Base-by-base conservation (phyloP, 2,888 invertebrate genomes). In the Boloria euphrosyne region DNA sequence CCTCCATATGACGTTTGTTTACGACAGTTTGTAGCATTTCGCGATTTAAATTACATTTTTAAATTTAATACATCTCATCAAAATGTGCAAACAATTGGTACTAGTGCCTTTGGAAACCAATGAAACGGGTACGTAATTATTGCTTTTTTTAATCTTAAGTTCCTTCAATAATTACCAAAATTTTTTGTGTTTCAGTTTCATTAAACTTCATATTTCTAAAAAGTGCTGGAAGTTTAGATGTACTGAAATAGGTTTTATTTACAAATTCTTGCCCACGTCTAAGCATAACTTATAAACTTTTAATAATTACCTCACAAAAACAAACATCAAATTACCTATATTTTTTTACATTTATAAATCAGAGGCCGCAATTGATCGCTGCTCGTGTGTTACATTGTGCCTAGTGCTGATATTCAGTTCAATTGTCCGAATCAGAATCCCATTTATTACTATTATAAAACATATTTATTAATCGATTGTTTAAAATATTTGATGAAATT, bases 341-440 rank as follows among this genome's bases (percentile, higher is more conserved):
- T 43, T 18, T 4, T 13, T 10, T 44, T 57, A 44, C 27, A 27
- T 18, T 38, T 18, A 44, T 57, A n/a, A 57, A 57, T 57, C 22
- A 16, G 22, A 16, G 22, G 22, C 5, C 10, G 18, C 44, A 44
- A 57, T 22, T 31, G 16, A 49, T 49, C 16, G 27, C 27, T 3
- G 16, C 13, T 58, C n/a, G 47, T 49, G n/a, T n/a, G 6, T 16
- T 16, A 2, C 16, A n/a, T 49, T 49, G 10, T n/a, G 13, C 13
- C n/a, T 44, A 51, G 52, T 62, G 44, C 61, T 13, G 49, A 62
- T n/a, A 54, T 49, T 76, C 70, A 74, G 71, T 71, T 80, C 86
- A 88, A 87, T 88, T 88, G 86, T 77, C 80, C 82, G 83, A 87
- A 89, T 89, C 84, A 88, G 83, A 81, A 85, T 79, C 76, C 81